Conservation (phyloP, 2,888 invertebrate species). For the Hoplodrina blanda region DNA sequence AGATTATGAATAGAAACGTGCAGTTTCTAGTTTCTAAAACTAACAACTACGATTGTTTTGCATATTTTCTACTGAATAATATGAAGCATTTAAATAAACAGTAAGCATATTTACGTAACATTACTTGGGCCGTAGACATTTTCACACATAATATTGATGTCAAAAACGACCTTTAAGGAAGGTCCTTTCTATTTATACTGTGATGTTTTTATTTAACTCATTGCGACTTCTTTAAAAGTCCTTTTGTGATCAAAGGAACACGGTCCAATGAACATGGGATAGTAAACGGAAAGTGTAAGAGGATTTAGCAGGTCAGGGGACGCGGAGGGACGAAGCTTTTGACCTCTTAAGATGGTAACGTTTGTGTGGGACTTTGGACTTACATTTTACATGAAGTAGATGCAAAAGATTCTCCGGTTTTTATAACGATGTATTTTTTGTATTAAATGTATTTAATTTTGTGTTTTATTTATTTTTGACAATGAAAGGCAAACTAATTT, state of each 20-base stretch:
- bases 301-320: conserved; percentile 74
- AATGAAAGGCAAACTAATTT: neutral
- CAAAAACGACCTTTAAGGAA: conserved; percentile 38
- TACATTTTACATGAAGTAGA: conserved; percentile 1
- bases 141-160: conserved; percentile 15
- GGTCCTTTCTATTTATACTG: conserved; percentile 31
- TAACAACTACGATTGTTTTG: neutral
- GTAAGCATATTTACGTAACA: neutral
- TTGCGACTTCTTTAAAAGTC: conserved; percentile 63
- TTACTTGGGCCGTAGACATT: conserved; percentile 4
- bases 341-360: conserved; percentile 39
- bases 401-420: neutral
- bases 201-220: conserved; percentile 50
- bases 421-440: neutral
- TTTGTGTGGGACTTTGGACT: conserved; percentile 11
- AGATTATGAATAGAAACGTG: conserved; percentile 22
- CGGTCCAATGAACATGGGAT: conserved; percentile 65
- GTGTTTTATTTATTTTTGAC: neutral
- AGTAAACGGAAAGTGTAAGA: conserved; percentile 68
- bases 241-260: conserved; percentile 58
- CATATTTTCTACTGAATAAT: neutral
- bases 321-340: conserved; percentile 49
- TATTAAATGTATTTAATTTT: too few species aligned
- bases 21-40: conserved; percentile 31
- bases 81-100: conserved; percentile 1